Conservation (phyloP, 2,888 invertebrate species). For the Campoplex nolae region DNA sequence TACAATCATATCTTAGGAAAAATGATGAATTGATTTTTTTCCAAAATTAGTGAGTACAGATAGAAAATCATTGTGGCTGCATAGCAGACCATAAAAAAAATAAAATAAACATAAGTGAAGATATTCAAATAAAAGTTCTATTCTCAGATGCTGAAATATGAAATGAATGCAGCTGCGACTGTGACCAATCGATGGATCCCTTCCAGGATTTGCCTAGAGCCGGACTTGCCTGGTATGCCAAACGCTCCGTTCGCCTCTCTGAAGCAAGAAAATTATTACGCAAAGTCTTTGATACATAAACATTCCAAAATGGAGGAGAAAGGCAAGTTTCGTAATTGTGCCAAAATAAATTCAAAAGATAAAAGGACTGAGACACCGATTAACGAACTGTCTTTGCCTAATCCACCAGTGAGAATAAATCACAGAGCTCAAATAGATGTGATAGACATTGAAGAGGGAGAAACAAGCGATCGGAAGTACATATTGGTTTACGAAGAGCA, state of each 20-base stretch:
- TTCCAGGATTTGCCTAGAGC: conserved; percentile 16
- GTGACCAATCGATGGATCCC: conserved; percentile 46
- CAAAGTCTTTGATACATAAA: background rate
- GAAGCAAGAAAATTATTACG: conserved; percentile 30
- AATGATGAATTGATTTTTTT: background rate
- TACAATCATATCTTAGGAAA: too few species aligned
- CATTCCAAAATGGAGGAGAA: background rate
- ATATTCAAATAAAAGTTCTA: background rate
- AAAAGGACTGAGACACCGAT: background rate
- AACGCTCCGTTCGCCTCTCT: conserved; percentile 33
- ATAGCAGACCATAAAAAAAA: too few species aligned
- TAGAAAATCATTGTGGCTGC: background rate
- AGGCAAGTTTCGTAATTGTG: background rate
- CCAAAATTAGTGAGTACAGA: too few species aligned
- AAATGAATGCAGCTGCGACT: conserved; percentile 28
- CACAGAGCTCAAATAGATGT: conserved; percentile 76
- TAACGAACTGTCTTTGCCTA: background rate
- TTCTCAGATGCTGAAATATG: background rate
- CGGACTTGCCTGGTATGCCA: conserved; percentile 17
- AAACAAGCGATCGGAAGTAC: conserved; percentile 68
- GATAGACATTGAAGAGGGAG: conserved; percentile 74
- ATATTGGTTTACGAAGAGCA: conserved; percentile 78
- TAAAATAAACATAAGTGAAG: too few species aligned
- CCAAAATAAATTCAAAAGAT: background rate
- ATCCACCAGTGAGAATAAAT: conserved; percentile 56